A percentile compares a stretch with the other conserved stretches of the same genome.
Conservation (phyloP, 2,113 vertebrate genomes). For the Chitala chitala region DNA sequence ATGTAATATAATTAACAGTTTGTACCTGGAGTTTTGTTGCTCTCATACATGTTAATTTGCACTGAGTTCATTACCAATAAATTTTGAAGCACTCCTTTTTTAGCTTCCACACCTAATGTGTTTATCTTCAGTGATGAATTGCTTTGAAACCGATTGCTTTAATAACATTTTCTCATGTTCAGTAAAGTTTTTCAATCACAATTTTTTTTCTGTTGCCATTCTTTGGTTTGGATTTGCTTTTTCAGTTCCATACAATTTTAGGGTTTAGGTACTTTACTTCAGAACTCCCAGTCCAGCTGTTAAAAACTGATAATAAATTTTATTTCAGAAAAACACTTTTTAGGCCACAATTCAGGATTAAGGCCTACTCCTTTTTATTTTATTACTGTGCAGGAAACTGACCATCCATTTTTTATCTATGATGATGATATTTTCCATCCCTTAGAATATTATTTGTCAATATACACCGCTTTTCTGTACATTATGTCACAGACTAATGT, state of each 20-base stretch:
- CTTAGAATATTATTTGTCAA: too few species aligned
- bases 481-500: too few species aligned
- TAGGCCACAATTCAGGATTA: neutral
- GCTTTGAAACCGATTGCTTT: conserved; percentile 23
- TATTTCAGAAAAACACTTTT: neutral
- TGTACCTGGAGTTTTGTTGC: conserved; percentile 20
- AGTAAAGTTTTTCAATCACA: conserved; percentile 16
- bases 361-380: neutral
- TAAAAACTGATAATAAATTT: neutral
- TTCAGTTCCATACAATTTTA: conserved; percentile 5
- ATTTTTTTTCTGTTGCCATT: conserved; percentile 6
- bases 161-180: conserved; percentile 19
- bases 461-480: too few species aligned
- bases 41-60: conserved; percentile 22
- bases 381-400: neutral
- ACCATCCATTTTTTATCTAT: too few species aligned
- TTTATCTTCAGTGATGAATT: conserved; percentile 20
- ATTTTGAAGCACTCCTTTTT: conserved; percentile 21
- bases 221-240: neutral
- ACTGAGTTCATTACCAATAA: conserved; percentile 18
- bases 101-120: conserved; percentile 17
- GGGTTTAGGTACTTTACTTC: conserved; percentile 1
- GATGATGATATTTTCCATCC: too few species aligned
- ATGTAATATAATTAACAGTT: neutral
- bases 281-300: neutral